phyloP scores from a whole-genome alignment of 2,113 vertebrate species.

The Nyctereutes procyonoides region DNA sequence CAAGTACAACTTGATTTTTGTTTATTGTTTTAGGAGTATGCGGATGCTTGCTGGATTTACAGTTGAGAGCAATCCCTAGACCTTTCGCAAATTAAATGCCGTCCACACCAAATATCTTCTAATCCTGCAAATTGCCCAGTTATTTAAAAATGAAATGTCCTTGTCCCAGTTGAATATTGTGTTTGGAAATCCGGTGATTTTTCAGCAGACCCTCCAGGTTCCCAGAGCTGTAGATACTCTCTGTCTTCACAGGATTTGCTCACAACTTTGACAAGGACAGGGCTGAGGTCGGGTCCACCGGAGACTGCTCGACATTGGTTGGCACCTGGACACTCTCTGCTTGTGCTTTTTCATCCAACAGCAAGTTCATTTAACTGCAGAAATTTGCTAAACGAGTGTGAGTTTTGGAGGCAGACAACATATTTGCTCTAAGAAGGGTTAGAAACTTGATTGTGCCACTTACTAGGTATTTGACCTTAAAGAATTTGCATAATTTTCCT shows the following conservation, averaged over 20 bases:
- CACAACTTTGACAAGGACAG: not conserved
- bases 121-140: not conserved
- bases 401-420: not conserved
- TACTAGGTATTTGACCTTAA: not conserved
- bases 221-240: not conserved
- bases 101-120: not conserved
- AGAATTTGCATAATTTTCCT: too few relatives aligned
- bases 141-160: not conserved
- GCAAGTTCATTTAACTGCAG: not conserved
- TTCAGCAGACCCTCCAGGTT: not conserved
- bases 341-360: not conserved
- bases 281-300: not conserved
- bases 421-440: not conserved
- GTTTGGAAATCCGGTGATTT: not conserved
- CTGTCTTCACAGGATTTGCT: not conserved
- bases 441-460: not conserved
- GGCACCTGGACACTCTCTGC: fast-evolving
- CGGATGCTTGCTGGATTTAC: not conserved
- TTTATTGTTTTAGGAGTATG: not conserved
- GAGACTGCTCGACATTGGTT: not conserved
- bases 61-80: not conserved
- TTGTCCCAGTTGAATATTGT: not conserved
- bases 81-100: not conserved
- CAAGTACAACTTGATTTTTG: not conserved
- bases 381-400: not conserved